Percentiles rank a stretch among this genome's conserved stretches.
Evolutionary conservation across 2,888 invertebrate genomes (phyloP).

Genomic region (Cheilosia vulpina): DNA sequence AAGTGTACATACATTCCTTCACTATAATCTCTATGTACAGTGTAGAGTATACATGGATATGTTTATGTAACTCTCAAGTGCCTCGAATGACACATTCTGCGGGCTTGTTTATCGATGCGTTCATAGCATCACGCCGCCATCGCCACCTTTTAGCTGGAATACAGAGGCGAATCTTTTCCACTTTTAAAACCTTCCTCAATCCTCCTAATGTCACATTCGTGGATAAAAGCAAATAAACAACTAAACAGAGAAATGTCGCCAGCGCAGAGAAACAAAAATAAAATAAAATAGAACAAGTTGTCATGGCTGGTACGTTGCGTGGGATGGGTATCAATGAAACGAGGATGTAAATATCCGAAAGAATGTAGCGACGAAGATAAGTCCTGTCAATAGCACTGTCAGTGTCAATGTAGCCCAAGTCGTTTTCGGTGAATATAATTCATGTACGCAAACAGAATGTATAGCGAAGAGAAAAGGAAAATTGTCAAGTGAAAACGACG

Average conservation of each 20-base stretch:
- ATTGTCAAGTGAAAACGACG: constrained; percentile 45
- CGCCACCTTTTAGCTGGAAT: constrained; percentile 6
- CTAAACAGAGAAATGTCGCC: constrained; percentile 20
- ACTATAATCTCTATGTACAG: constrained; percentile 8
- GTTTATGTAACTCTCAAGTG: constrained; percentile 15
- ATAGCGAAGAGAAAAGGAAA: neutral
- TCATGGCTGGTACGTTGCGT: constrained; percentile 11
- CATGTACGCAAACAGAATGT: constrained; percentile 42
- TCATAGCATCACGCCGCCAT: neutral
- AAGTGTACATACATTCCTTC: constrained; percentile 14
- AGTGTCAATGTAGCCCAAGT: constrained; percentile 39
- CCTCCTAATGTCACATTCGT: constrained; percentile 54
- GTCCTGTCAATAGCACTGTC: constrained; percentile 63
- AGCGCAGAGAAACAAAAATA: constrained; percentile 6
- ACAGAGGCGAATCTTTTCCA: constrained; percentile 57
- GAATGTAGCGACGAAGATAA: constrained; percentile 54
- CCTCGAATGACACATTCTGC: constrained; percentile 47
- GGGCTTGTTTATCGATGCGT: constrained; percentile 58
- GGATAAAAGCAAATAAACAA: constrained; percentile 66
- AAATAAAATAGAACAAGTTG: constrained; percentile 52
- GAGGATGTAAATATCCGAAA: constrained; percentile 55
- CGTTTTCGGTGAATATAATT: constrained; percentile 43
- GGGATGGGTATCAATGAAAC: constrained; percentile 32
- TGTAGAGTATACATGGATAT: constrained; percentile 15
- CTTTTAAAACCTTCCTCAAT: constrained; percentile 46